Evolutionary conservation across 2,888 invertebrate genomes (phyloP), one percentile per base, ranked within the genome.

Genomic region (Microctonus hyperodae): DNA sequence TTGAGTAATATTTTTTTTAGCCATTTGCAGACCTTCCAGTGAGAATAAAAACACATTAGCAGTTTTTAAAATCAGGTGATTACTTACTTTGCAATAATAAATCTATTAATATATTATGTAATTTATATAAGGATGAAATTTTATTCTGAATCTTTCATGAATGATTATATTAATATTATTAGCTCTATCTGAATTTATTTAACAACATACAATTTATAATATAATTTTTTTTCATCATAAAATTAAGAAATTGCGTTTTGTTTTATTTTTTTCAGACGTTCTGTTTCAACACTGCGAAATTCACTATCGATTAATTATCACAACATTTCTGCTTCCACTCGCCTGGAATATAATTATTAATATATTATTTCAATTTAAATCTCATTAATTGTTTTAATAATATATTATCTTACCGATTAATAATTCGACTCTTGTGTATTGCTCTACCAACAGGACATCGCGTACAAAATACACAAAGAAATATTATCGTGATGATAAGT

Each of bases 121-220:
- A 58, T 67, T 60, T 48, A 31, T 37, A 44, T 3, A 33, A 56
- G 70, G 73, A 74, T 74, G 71, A 72, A 73, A 69, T 63, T 35
- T 51, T 28, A 44, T 35, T 70, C 77, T 76, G 76, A 77, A 77
- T 76, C 73, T 69, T 69, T 64, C 74, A 69, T 81, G 81, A 81
- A 77, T 79, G 75, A 70, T 67, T 59, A 63, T 37, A 23, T 63
- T 33, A 56, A 55, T 37, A 62, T 44, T 74, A 81, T 81, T 81
- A 81, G 80, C 81, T 82, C 81, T 81, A 82, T 77, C 81, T 81
- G 81, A 81, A 58, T 33, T 65, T 0, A 56, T 63, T 44, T 9
- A 53, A 16, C 0, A 5, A 44, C 9, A 44, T 7, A 7, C 16
- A 16, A 9, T 16, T 16, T 2, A 20, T 44, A n/a, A 44, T n/a